Conservation (phyloP, 2,888 invertebrate genomes). For the Hirtodrosophila alboralis region DNA sequence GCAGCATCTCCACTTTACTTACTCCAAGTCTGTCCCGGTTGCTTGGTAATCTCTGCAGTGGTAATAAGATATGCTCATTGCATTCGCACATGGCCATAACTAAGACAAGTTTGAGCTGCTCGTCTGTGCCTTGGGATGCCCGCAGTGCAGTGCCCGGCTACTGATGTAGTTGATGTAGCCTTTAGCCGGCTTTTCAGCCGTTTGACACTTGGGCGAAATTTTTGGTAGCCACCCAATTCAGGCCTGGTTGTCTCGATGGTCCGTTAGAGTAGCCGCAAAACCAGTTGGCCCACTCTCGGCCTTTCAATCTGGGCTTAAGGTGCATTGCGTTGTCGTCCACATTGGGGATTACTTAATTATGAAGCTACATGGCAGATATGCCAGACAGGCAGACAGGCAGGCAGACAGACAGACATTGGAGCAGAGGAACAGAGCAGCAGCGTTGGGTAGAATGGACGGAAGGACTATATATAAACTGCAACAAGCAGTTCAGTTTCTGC, state of each 20-base stretch:
- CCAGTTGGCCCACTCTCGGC: constrained; percentile 57
- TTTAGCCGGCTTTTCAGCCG: constrained; percentile 23
- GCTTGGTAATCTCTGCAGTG: constrained; percentile 61
- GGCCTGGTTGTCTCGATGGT: constrained; percentile 35
- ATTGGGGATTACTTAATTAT: constrained; percentile 75
- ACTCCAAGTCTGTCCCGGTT: constrained; percentile 1
- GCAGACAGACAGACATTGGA: constrained; percentile 10
- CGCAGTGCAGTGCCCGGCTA: constrained; percentile 57
- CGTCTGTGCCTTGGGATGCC: constrained; percentile 45
- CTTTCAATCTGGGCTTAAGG: constrained; percentile 61
- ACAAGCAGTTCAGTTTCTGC: constrained; percentile 9
- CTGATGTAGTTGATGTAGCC: constrained; percentile 21
- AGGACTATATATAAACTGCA: constrained; percentile 12
- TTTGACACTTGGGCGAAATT: constrained; percentile 47
- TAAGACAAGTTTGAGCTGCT: constrained; percentile 42
- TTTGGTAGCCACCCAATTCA: constrained; percentile 59
- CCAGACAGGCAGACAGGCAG: constrained; percentile 18
- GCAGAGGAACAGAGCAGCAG: not conserved
- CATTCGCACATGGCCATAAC: constrained; percentile 55
- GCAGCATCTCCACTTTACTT: not conserved
- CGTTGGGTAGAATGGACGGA: constrained; percentile 7
- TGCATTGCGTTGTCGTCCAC: constrained; percentile 54
- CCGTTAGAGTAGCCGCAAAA: constrained; percentile 59
- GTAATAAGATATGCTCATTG: constrained; percentile 74
- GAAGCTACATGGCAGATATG: constrained; percentile 47